A percentile compares a stretch with the other conserved stretches of the same genome.
These are phyloP conservation scores for Pseudoatta argentina DNA, from an alignment of 1,140 invertebrate species.

Conservation along the genomic window DNA sequence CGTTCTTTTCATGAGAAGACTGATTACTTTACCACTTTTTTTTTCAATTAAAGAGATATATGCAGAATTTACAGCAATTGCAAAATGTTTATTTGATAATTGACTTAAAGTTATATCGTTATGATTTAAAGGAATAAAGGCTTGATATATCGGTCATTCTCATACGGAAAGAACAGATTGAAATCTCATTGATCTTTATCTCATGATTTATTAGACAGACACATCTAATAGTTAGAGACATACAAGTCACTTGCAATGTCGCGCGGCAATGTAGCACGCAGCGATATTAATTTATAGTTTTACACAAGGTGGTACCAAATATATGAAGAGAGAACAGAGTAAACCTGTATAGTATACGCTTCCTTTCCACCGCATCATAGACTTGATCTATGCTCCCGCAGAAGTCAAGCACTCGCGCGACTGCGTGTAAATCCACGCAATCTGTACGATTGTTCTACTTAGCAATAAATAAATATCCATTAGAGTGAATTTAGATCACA, in stretches of 20 bases:
- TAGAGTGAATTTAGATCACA: conserved; percentile 86
- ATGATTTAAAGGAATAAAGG: not conserved
- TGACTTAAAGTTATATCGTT: not conserved
- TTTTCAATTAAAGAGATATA: not conserved
- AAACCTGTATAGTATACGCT: conserved; percentile 17
- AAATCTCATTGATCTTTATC: conserved; percentile 7
- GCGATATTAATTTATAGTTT: conserved; percentile 12
- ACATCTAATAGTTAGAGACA: conserved; percentile 55
- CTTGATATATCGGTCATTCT: conserved; percentile 18
- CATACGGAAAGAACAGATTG: conserved; percentile 46
- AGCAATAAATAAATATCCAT: conserved; percentile 78
- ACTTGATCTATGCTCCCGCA: conserved; percentile 15
- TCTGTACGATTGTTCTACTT: conserved; percentile 74
- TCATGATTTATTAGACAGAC: conserved; percentile 55
- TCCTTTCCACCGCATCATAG: conserved; percentile 2
- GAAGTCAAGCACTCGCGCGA: conserved; percentile 35
- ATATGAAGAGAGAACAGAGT: conserved; percentile 37
- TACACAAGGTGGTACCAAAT: conserved; percentile 52
- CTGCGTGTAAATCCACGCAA: conserved; percentile 2
- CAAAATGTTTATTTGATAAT: not conserved
- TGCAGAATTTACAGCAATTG: not conserved
- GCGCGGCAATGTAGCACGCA: not conserved
- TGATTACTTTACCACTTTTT: not conserved
- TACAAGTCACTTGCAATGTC: conserved; percentile 20
- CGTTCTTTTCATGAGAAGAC: conserved; percentile 48